Evolutionary conservation across 1,140 invertebrate genomes (phyloP).

Genomic region (Apis florea): DNA sequence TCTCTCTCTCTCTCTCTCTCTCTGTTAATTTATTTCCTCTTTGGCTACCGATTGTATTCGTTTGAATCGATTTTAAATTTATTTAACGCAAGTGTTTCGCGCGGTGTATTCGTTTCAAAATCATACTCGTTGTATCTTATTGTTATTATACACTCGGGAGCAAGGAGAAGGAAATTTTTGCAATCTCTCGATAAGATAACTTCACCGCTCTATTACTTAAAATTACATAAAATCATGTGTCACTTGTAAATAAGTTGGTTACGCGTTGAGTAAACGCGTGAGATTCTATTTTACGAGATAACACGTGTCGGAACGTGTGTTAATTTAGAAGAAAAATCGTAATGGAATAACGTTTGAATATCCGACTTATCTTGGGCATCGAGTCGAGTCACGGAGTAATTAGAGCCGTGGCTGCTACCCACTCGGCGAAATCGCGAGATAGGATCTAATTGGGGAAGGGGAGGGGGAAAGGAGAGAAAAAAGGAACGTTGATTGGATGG

Average conservation of each 20-base stretch:
- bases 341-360: slow-evolving; percentile 30
- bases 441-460: slow-evolving; percentile 34
- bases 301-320: slow-evolving; percentile 12
- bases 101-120: too few relatives aligned
- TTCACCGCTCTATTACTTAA: background rate
- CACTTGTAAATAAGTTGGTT: background rate
- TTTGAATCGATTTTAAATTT: too few relatives aligned
- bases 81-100: too few relatives aligned
- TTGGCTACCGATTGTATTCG: too few relatives aligned
- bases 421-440: slow-evolving; percentile 49
- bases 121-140: background rate
- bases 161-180: background rate
- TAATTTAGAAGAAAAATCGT: slow-evolving; percentile 46
- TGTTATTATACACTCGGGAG: background rate
- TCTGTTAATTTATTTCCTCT: too few relatives aligned
- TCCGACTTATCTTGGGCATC: slow-evolving; percentile 41
- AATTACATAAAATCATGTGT: background rate
- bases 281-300: slow-evolving; percentile 23
- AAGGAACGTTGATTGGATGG: too few relatives aligned
- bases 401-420: slow-evolving; percentile 46
- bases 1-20: too few relatives aligned
- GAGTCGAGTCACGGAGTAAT: slow-evolving; percentile 47
- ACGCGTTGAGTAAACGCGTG: background rate
- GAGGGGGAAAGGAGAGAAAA: background rate
- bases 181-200: background rate